A percentile compares a stretch with the other conserved stretches of the same genome.
These are phyloP conservation scores for Clarias platycephalus DNA, from an alignment of 2,797 vertebrate species.

Conservation along the genomic window DNA sequence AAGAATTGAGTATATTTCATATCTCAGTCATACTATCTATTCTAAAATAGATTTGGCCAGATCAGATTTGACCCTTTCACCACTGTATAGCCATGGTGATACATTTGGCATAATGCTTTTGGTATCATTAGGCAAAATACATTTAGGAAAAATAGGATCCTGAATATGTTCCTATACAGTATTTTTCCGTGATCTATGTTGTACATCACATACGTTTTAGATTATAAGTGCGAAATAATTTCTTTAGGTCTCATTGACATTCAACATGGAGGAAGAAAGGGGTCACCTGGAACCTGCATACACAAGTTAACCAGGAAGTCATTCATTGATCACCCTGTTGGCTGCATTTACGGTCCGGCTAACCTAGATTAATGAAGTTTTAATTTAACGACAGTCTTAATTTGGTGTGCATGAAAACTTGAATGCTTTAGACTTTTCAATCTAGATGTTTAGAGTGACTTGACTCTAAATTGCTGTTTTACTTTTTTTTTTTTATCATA, in stretches of 20 bases:
- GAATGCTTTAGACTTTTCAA: conserved; percentile 78
- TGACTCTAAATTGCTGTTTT: conserved; percentile 69
- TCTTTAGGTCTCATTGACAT: not conserved
- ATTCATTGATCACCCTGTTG: not conserved
- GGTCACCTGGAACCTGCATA: not conserved
- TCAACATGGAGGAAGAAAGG: not conserved
- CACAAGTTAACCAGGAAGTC: not conserved
- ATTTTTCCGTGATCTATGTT: not conserved
- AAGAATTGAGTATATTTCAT: not conserved
- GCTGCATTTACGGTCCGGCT: conserved; percentile 22
- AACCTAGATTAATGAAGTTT: conserved; percentile 15
- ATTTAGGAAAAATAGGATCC: not conserved
- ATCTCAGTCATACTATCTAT: not conserved
- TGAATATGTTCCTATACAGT: not conserved
- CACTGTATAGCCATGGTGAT: not conserved
- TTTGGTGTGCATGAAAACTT: conserved; percentile 81
- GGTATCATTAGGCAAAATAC: not conserved
- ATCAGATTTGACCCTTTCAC: not conserved
- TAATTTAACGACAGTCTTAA: conserved; percentile 51
- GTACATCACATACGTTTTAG: not conserved
- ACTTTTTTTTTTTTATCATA: conserved; percentile 66
- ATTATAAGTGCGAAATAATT: not conserved
- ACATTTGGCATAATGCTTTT: not conserved
- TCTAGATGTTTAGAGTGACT: conserved; percentile 74
- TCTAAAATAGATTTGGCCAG: not conserved